phyloP scores from a whole-genome alignment of 2,888 invertebrate genomes.

The Hydriomena furcata region DNA sequence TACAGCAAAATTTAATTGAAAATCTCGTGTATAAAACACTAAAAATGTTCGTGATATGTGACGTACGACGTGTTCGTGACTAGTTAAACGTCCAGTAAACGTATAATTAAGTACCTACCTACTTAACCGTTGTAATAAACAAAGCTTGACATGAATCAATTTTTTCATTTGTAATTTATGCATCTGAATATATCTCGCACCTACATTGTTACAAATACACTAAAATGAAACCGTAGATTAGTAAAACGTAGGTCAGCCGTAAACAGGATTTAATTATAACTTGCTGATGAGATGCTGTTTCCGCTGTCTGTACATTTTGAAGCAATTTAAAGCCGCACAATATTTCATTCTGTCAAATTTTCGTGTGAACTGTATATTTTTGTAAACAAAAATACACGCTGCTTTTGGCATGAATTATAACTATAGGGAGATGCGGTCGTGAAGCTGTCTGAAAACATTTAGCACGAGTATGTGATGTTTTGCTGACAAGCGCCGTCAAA shows the following conservation, averaged over 20 bases:
- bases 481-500: not conserved
- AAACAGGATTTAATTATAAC: conserved; percentile 55
- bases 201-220: conserved; percentile 23
- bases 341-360: conserved; percentile 31
- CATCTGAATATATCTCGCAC: conserved; percentile 13
- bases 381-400: conserved; percentile 52
- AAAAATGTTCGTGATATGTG: no score
- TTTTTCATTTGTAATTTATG: conserved; percentile 3
- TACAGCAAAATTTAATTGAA: no score
- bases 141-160: not conserved
- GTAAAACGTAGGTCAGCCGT: conserved; percentile 43
- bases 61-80: no score
- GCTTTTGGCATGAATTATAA: conserved; percentile 68
- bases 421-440: conserved; percentile 38
- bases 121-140: no score
- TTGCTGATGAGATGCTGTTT: conserved; percentile 39
- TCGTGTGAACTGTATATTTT: conserved; percentile 43
- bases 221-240: conserved; percentile 20
- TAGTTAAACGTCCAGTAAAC: no score
- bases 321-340: conserved; percentile 38
- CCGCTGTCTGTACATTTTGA: conserved; percentile 30
- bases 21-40: no score
- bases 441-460: conserved; percentile 4
- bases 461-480: conserved; percentile 6
- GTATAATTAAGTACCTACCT: no score